Evolutionary conservation across 2,797 vertebrate genomes (phyloP), one percentile per base, ranked within the genome.

Genomic region (Microchirus variegatus): DNA sequence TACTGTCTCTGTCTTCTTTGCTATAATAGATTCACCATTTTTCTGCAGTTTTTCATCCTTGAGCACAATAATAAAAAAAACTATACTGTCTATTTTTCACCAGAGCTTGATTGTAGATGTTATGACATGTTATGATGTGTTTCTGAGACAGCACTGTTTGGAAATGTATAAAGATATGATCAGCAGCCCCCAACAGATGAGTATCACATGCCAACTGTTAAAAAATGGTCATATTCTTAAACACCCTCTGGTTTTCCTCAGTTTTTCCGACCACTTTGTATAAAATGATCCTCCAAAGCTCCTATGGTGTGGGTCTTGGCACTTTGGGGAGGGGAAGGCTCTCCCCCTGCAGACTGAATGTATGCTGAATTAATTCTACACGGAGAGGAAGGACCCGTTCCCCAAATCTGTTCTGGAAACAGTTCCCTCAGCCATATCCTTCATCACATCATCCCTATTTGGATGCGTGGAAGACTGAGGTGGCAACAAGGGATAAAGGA

Each of bases 331-430:
- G 53, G 64, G 56, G 46, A 56, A 53, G 42, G 42, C 31, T 63
- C 53, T 81, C 63, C 53, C 42, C 53, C 42, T 59, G 50, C 46
- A 70, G 63, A 73, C 49, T 67, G 55, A 43, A 68, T 57, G 50
- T 61, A 88, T 63, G 78, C 74, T 83, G 87, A 75, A 88, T 82
- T 80, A 67, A 49, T 78, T 79, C 69, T 78, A 80, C 55, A 75
- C 70, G 75, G 56, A 70, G 56, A 70, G 77, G 68, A 63, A 64
- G 66, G 53, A 77, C 54, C 54, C 1, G 12, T 67, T 73, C 74
- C 74, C 71, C 48, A 83, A 73, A 75, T 70, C 59, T 56, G 45
- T 40, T 70, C 64, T 75, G 67, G 79, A 77, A 81, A 75, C 64
- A 26, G 67, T 50, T 82, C 58, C 66, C 70, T 54, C 52, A 36